These are phyloP conservation scores for Plebejus melissa DNA, from an alignment of 2,888 invertebrate genomes.

Conservation along the genomic window DNA sequence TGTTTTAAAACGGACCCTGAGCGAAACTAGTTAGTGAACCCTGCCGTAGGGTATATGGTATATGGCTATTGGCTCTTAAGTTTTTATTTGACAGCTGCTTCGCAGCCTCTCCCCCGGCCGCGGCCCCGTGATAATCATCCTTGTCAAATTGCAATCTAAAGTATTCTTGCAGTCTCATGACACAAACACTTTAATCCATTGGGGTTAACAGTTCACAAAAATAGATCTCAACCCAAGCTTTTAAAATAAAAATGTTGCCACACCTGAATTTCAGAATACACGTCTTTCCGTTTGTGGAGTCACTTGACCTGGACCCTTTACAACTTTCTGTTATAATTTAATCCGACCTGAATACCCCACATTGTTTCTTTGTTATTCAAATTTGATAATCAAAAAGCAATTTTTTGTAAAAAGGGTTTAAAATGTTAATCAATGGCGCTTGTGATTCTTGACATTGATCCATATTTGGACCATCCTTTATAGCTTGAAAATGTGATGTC, in stretches of 20 bases:
- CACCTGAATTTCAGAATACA: neutral
- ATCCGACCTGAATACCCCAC: neutral
- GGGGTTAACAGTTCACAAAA: neutral
- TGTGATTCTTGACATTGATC: neutral
- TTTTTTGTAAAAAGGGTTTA: slow-evolving; percentile 6
- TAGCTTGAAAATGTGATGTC: neutral
- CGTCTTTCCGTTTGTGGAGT: neutral
- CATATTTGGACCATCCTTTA: neutral
- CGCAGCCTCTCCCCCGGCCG: too few relatives aligned
- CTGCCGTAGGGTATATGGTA: too few relatives aligned
- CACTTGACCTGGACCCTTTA: neutral
- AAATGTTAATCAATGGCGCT: slow-evolving; percentile 7
- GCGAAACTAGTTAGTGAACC: too few relatives aligned
- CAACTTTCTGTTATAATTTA: neutral
- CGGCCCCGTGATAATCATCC: too few relatives aligned
- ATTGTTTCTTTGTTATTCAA: slow-evolving; percentile 19
- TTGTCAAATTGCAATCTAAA: too few relatives aligned
- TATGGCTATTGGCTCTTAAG: too few relatives aligned
- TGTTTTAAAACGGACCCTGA: too few relatives aligned
- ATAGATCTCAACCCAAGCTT: neutral
- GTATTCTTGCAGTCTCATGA: too few relatives aligned
- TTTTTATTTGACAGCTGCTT: too few relatives aligned
- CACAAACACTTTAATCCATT: neutral
- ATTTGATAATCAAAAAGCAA: neutral
- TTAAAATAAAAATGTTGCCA: neutral